A percentile compares a stretch with the other conserved stretches of the same genome.
Conservation (phyloP, 2,888 invertebrate species). For the Eumerus sabulonum region DNA sequence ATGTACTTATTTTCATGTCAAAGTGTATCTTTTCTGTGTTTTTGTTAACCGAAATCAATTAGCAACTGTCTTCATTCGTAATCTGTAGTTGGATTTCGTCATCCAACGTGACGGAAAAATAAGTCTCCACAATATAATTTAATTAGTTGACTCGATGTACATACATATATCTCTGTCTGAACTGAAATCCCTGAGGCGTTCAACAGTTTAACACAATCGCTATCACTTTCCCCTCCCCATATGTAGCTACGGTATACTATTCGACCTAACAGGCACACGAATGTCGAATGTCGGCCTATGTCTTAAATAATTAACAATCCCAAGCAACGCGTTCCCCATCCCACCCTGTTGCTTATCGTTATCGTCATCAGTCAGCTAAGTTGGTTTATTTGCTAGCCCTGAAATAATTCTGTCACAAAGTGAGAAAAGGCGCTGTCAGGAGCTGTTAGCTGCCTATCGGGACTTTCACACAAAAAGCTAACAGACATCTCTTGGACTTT, state of each 20-base stretch:
- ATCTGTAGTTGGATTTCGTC: background rate
- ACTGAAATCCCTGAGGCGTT: constrained; percentile 7
- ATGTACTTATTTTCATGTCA: no score
- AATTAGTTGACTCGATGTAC: constrained; percentile 11
- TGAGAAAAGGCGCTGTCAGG: constrained; percentile 56
- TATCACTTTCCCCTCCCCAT: constrained; percentile 1
- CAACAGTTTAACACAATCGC: constrained; percentile 22
- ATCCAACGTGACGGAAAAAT: constrained; percentile 2
- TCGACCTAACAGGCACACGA: no score
- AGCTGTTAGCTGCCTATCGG: constrained; percentile 12
- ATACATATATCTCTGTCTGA: no score
- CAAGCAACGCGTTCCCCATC: constrained; percentile 23
- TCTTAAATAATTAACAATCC: constrained; percentile 37
- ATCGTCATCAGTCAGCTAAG: background rate
- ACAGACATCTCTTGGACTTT: constrained; percentile 7
- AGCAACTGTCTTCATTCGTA: background rate
- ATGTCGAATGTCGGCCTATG: background rate
- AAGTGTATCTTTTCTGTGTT: no score
- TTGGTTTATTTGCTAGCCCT: constrained; percentile 24
- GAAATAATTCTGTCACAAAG: constrained; percentile 51
- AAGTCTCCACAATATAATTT: constrained; percentile 22
- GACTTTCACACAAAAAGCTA: constrained; percentile 5
- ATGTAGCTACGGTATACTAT: background rate
- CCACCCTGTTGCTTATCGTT: background rate
- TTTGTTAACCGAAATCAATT: background rate